Evolutionary conservation across 2,888 invertebrate species (phyloP), one percentile per base, ranked within the genome.

Genomic region (Steromphala cineraria): DNA sequence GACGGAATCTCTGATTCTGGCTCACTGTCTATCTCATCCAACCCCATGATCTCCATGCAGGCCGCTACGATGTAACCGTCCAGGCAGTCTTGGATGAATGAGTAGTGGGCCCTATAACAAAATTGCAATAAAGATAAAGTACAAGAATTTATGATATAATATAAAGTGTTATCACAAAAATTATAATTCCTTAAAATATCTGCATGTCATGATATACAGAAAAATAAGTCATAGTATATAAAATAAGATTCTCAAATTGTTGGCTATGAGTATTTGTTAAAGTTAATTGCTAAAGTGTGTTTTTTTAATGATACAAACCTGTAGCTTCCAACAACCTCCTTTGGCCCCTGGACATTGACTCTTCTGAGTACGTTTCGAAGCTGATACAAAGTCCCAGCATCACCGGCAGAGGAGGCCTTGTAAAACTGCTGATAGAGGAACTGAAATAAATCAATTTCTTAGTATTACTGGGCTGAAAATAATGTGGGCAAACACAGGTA

Each of bases 361-460:
- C 83, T 77, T 7, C 78, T 74, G 21, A 83, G 40, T 19, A 75
- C 19, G 52, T 83, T 81, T 15, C 83, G 21, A 13, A 83, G 77
- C n/a, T 79, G 75, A 24, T 28, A 75, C 21, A 81, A 28, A 24
- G 79, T 76, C 21, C 83, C 83, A 40, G 21, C 36, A 24, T 82
- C 82, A 53, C n/a, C 15, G 17, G 76, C 77, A 15, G 80, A 78
- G 15, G 21, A 40, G n/a, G 13, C 21, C 76, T 79, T 79, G 81
- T 81, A 81, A 31, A 81, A 81, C 19, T n/a, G 75, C 53, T 81
- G 79, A 21, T 79, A 79, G n/a, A 81, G 79, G 56, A 79, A 79
- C 81, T 81, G 71, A 55, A 75, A 75, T n/a, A 56, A 53, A 62
- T 71, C 19, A 53, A 53, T 15, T 15, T 53, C 0, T 36, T 67